Percentiles rank a stretch among this genome's conserved stretches.
Conservation (phyloP, 2,888 invertebrate genomes). For the Prosapia bicincta region DNA sequence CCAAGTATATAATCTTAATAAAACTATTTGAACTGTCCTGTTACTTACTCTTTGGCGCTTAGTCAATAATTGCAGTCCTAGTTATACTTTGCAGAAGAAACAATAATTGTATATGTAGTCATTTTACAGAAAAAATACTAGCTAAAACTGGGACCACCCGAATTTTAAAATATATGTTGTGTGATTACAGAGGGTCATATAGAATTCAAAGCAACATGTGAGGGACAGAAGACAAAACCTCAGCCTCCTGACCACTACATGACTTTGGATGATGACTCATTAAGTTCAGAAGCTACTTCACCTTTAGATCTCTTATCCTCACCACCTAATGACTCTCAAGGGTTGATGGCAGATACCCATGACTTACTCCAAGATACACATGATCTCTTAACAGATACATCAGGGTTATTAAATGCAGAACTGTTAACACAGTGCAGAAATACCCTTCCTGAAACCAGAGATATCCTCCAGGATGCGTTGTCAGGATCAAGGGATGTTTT, state of each 20-base stretch:
- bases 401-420: background rate
- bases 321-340: constrained; percentile 52
- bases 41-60: no score
- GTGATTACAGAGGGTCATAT: constrained; percentile 78
- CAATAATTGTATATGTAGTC: no score
- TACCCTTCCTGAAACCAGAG: background rate
- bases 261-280: constrained; percentile 85
- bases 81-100: no score
- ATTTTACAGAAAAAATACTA: no score
- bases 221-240: constrained; percentile 80
- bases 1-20: no score
- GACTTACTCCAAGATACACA: background rate
- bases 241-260: constrained; percentile 83
- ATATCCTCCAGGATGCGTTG: constrained; percentile 35
- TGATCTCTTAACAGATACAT: background rate
- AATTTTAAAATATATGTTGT: no score
- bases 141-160: no score
- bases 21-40: no score
- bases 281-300: constrained; percentile 61
- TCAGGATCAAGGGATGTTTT: constrained; percentile 49
- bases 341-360: constrained; percentile 29
- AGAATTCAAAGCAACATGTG: constrained; percentile 88
- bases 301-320: constrained; percentile 28
- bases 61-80: no score
- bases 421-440: background rate